Evolutionary conservation across 2,888 invertebrate species (phyloP).

Genomic region (Stenotaenia linearis): DNA sequence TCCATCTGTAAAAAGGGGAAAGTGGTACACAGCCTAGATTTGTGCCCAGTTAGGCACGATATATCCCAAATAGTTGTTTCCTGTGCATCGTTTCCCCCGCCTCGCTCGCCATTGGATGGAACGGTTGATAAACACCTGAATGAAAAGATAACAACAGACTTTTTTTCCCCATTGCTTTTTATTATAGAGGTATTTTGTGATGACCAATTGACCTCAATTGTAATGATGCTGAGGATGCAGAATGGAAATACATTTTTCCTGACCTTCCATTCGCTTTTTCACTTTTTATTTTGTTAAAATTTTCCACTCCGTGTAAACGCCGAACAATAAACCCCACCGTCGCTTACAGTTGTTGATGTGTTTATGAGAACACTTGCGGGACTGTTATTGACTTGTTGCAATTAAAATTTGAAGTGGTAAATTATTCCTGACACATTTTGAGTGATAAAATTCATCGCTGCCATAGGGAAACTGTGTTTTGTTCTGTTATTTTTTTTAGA

Average conservation of each 20-base stretch:
- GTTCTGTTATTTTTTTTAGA: too few relatives aligned
- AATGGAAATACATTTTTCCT: neutral
- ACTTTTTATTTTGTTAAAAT: neutral
- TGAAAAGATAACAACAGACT: neutral
- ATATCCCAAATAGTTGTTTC: conserved; percentile 4
- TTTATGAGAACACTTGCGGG: neutral
- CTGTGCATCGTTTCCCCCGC: neutral
- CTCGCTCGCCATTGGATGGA: neutral
- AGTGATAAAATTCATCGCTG: too few relatives aligned
- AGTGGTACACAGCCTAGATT: conserved; percentile 1
- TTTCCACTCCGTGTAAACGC: neutral
- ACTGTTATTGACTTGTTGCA: too few relatives aligned
- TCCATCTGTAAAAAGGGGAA: conserved; percentile 1
- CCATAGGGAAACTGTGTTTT: too few relatives aligned
- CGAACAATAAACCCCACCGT: neutral
- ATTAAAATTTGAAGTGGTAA: too few relatives aligned
- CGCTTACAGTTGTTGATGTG: neutral
- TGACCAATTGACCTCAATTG: conserved; percentile 4
- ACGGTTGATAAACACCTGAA: conserved; percentile 4
- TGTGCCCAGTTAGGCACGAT: conserved; percentile 1
- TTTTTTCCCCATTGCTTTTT: conserved; percentile 1
- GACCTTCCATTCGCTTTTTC: neutral
- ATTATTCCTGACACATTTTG: too few relatives aligned
- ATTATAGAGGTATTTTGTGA: neutral
- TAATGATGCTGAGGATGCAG: neutral